phyloP scores from a whole-genome alignment of 2,797 vertebrate species.

The Martes flavigula region DNA sequence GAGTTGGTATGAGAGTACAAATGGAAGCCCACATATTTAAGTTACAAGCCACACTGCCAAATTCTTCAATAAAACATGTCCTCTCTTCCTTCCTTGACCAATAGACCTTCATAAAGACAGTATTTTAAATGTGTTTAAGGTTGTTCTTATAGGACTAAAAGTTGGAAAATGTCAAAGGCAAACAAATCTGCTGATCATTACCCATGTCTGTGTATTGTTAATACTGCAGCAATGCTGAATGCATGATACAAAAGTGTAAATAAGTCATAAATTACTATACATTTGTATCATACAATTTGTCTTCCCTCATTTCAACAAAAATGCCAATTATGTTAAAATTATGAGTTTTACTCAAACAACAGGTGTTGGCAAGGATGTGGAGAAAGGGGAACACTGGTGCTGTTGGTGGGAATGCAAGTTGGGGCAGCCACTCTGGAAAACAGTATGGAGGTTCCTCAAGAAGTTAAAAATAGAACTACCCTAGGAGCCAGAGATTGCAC shows the following conservation, averaged over 20 bases:
- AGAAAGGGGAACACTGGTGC: neutral
- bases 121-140: neutral
- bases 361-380: neutral
- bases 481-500: no score
- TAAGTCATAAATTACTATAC: neutral
- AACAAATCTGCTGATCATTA: neutral
- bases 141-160: neutral
- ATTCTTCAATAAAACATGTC: neutral
- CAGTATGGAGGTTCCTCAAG: no score
- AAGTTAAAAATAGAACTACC: no score
- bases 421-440: no score
- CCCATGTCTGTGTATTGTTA: neutral
- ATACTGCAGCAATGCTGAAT: neutral
- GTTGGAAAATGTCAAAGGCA: neutral
- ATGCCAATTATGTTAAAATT: neutral
- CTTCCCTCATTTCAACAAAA: constrained; percentile 1
- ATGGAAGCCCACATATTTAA: neutral
- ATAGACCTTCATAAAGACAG: neutral
- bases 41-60: neutral
- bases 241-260: neutral
- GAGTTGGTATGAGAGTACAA: neutral
- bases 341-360: neutral
- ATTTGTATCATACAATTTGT: neutral
- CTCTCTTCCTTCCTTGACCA: constrained; percentile 21
- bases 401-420: neutral